Evolutionary conservation across 1,140 invertebrate genomes (phyloP).

Genomic region (Drosophila pachea): DNA sequence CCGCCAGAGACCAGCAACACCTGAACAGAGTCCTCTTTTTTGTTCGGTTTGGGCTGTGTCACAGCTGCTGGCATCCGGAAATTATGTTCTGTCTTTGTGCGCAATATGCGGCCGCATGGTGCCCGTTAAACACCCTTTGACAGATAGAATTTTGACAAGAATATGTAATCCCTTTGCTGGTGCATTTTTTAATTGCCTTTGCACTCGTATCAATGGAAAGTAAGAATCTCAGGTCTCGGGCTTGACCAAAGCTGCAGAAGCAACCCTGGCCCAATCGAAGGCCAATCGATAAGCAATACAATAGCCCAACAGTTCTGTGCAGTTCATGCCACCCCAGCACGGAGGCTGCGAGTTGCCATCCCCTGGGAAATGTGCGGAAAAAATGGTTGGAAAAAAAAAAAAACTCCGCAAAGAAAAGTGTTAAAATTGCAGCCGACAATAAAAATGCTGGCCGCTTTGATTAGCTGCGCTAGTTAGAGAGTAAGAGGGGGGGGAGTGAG

Average conservation of each 20-base stretch:
- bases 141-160: too few species aligned
- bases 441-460: slow-evolving; percentile 18
- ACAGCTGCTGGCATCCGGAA: slow-evolving; percentile 49
- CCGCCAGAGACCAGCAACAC: slow-evolving; percentile 14
- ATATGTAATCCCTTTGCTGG: too few species aligned
- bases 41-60: slow-evolving; percentile 12
- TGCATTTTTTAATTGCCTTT: too few species aligned
- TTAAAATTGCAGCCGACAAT: slow-evolving; percentile 42
- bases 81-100: slow-evolving; percentile 18
- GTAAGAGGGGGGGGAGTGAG: too few species aligned
- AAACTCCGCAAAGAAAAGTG: slow-evolving; percentile 25
- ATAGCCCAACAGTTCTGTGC: slow-evolving; percentile 33
- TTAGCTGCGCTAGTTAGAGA: slow-evolving; percentile 30
- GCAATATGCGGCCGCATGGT: background rate
- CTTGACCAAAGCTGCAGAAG: background rate
- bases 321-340: background rate
- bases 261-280: slow-evolving; percentile 55
- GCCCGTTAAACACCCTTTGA: slow-evolving; percentile 3
- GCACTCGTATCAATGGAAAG: background rate
- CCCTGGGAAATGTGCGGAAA: slow-evolving; percentile 27
- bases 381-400: slow-evolving; percentile 1
- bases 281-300: slow-evolving; percentile 70
- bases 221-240: background rate
- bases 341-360: background rate
- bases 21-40: slow-evolving; percentile 5